Evolutionary conservation across 2,797 vertebrate species (phyloP), one percentile per base, ranked within the genome.

Genomic region (Emys orbicularis): DNA sequence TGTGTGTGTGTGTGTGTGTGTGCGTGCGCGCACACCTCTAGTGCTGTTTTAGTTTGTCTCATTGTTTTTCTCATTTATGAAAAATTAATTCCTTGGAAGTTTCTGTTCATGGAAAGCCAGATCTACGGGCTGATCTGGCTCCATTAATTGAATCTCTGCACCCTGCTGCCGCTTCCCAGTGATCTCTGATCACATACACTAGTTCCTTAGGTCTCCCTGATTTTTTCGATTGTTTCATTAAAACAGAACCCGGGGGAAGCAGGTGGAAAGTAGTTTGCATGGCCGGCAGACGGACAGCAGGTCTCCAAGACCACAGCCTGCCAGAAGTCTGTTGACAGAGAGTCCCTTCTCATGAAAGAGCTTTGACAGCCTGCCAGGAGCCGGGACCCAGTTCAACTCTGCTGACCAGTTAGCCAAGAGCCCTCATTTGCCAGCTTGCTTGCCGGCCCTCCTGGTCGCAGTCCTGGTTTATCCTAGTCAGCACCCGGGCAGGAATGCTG

Each of bases 91-190:
- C 31, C 16, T 31, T 12, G 57, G 79, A 65, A 0, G 0, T 52
- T 96, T 81, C 56, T 81, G 10, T 79, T 13, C 1, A 2, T 85
- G 29, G 85, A 65, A 4, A 1, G 0, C 65, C 27, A 77, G 74
- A 47, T 77, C 12, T 49, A 8, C 11, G 49, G 27, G 50, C 5
- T 72, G 29, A 54, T 83, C 53, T 68, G 72, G 1, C 61, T 93
- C 9, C 52, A 79, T 0, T 23, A 0, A 0, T 31, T 56, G 34
- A 93, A 31, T 19, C 2, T 74, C 54, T 5, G 3, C 19, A 8
- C n/a, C 5, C 59, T 79, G 37, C 0, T 87, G 31, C 31, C 56
- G 21, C 44, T 77, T 77, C 44, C 23, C 15, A 27, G 27, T 47
- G 44, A 29, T 77, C 44, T 77, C 44, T 16, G 74, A 49, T 77